phyloP scores from a whole-genome alignment of 2,888 invertebrate genomes.

The Lycocerus yunnanus region DNA sequence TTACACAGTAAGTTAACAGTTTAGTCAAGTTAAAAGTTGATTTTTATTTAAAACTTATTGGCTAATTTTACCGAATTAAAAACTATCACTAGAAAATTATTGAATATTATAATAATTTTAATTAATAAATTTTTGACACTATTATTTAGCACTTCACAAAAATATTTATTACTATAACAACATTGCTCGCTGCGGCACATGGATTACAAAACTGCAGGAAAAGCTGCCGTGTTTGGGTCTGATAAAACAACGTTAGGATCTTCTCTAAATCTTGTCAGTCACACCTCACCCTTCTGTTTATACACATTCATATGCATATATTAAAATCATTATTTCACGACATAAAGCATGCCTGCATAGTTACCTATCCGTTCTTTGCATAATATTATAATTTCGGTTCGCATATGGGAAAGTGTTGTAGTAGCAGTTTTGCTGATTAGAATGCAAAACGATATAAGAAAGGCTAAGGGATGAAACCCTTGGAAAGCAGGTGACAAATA shows the following conservation, averaged over 20 bases:
- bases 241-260: slow-evolving; percentile 10
- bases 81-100: not conserved
- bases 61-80: not conserved
- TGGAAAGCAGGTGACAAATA: slow-evolving; percentile 13
- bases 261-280: slow-evolving; percentile 55
- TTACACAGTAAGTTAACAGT: not conserved
- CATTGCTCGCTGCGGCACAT: not conserved
- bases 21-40: not conserved
- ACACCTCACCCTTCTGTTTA: slow-evolving; percentile 56
- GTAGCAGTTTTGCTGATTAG: slow-evolving; percentile 39
- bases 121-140: not conserved
- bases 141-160: not conserved
- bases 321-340: slow-evolving; percentile 35
- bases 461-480: slow-evolving; percentile 29
- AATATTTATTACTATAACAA: not conserved
- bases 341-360: slow-evolving; percentile 36
- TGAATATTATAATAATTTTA: too few species aligned
- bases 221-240: not conserved
- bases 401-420: slow-evolving; percentile 45
- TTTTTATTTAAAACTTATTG: not conserved
- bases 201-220: not conserved
- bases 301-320: slow-evolving; percentile 43
- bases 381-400: slow-evolving; percentile 40
- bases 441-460: slow-evolving; percentile 31
- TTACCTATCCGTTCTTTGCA: slow-evolving; percentile 46